Conservation (phyloP, 2,113 vertebrate genomes). For the Apeltes quadracus region DNA sequence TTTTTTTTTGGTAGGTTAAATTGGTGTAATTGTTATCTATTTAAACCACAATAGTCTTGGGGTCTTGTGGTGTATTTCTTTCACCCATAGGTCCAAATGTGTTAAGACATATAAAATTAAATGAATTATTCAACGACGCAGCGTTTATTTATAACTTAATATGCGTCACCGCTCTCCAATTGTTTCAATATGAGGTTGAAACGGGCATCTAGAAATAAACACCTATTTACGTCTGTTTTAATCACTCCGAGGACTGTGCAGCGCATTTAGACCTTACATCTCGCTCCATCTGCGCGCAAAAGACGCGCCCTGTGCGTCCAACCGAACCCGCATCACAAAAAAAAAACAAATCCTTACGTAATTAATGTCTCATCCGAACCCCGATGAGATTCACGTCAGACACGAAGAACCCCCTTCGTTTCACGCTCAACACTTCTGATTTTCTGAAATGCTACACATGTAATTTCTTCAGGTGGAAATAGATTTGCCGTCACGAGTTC, state of each 20-base stretch:
- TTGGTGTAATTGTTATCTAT: not conserved
- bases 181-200: not conserved
- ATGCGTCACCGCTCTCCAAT: conserved; percentile 1
- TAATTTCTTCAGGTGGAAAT: conserved; percentile 10
- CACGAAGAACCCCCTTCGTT: fast-evolving
- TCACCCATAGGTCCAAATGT: too few species aligned
- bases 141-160: conserved; percentile 4
- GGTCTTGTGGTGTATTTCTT: too few species aligned
- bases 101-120: not conserved
- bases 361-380: conserved; percentile 3
- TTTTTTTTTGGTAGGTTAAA: not conserved
- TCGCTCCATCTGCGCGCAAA: conserved; percentile 22
- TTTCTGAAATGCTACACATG: fast-evolving
- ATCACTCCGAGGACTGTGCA: not conserved
- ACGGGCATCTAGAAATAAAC: not conserved
- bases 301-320: conserved; percentile 47
- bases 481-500: not conserved
- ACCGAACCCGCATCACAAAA: conserved; percentile 9
- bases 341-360: conserved; percentile 10
- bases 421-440: not conserved
- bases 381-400: not conserved
- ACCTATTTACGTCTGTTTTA: fast-evolving
- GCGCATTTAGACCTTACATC: not conserved
- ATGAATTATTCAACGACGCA: not conserved
- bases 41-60: too few species aligned